These are phyloP conservation scores for Varanus salvator DNA, from an alignment of 2,113 vertebrate species.

Conservation along the genomic window DNA sequence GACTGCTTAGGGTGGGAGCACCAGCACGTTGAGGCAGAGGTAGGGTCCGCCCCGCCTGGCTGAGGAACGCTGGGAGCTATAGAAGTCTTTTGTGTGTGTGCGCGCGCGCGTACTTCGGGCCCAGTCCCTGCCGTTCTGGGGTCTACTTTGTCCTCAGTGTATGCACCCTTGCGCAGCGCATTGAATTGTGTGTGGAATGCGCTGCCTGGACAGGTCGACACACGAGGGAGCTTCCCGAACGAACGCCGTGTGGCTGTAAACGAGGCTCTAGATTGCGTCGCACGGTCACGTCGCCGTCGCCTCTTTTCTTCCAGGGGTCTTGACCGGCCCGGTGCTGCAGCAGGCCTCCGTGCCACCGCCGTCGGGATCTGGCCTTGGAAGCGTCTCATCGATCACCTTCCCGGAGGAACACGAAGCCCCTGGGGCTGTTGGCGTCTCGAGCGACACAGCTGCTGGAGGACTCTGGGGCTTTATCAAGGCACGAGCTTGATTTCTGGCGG, in stretches of 20 bases:
- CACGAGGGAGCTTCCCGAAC: too few relatives aligned
- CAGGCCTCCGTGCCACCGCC: conserved; percentile 71
- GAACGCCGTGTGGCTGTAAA: too few relatives aligned
- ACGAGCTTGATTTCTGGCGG: neutral
- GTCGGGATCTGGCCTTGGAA: conserved; percentile 71
- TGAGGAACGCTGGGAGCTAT: too few relatives aligned
- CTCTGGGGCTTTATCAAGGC: conserved; percentile 98
- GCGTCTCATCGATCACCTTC: conserved; percentile 91
- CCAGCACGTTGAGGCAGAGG: too few relatives aligned
- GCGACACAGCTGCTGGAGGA: conserved; percentile 78
- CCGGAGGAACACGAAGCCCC: conserved; percentile 92
- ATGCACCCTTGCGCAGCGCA: too few relatives aligned
- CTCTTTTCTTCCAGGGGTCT: conserved; percentile 69
- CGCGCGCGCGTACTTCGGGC: too few relatives aligned
- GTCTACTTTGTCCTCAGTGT: neutral
- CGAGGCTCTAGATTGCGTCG: too few relatives aligned
- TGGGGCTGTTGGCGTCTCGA: conserved; percentile 57
- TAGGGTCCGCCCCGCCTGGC: too few relatives aligned
- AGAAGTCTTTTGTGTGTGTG: too few relatives aligned
- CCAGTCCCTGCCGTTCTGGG: neutral
- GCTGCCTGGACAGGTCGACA: too few relatives aligned
- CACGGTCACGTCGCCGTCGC: neutral
- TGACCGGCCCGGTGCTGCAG: conserved; percentile 84
- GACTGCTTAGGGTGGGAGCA: too few relatives aligned
- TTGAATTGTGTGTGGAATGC: too few relatives aligned